These are phyloP conservation scores for Willisornis vidua DNA, from an alignment of 2,113 vertebrate genomes.

Conservation along the genomic window DNA sequence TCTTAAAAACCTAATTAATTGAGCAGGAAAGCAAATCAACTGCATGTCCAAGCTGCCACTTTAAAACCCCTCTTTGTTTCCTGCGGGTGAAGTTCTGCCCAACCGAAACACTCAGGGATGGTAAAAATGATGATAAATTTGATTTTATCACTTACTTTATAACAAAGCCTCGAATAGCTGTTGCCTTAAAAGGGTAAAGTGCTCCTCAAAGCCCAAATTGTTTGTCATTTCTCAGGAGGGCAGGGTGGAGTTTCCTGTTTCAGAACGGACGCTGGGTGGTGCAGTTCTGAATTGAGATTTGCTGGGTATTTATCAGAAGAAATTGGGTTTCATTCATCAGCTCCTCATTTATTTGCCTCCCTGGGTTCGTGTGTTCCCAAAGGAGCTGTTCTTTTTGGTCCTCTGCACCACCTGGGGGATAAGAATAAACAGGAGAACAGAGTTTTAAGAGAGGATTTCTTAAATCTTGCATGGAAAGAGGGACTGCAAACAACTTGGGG, in stretches of 20 bases:
- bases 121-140: not conserved
- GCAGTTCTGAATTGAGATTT: slow-evolving; percentile 47
- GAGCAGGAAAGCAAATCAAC: not conserved
- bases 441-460: not conserved
- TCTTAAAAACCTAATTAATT: not conserved
- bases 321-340: slow-evolving; percentile 45
- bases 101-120: not conserved
- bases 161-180: slow-evolving; percentile 10
- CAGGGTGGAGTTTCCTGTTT: slow-evolving; percentile 72
- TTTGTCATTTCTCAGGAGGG: slow-evolving; percentile 64
- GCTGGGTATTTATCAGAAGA: slow-evolving; percentile 18
- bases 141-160: slow-evolving; percentile 43
- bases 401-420: not conserved
- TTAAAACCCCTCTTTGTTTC: not conserved
- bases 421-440: not conserved
- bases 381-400: not conserved
- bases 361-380: not conserved
- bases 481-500: not conserved
- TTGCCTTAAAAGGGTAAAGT: slow-evolving; percentile 60
- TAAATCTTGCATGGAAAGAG: not conserved
- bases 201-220: slow-evolving; percentile 55
- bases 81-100: not conserved
- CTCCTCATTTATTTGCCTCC: not conserved
- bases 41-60: not conserved
- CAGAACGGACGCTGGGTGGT: slow-evolving; percentile 60